Evolutionary conservation across 2,888 invertebrate genomes (phyloP), one percentile per base, ranked within the genome.

Genomic region (Charanyca ferruginea): DNA sequence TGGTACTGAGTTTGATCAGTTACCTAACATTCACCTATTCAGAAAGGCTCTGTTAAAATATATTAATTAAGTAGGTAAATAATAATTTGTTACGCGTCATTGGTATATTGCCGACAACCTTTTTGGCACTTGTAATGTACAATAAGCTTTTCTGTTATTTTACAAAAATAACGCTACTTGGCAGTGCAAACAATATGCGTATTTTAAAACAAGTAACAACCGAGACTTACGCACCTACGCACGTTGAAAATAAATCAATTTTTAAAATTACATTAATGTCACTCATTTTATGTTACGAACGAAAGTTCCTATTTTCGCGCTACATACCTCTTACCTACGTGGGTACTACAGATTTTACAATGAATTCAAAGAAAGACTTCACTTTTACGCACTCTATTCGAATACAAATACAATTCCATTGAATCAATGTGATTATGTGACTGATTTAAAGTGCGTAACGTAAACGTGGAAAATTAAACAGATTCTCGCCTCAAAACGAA

Each of bases 101-200:
- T 16, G 53, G 18, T 48, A 51, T 51, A 38, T 64, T 71, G 54
- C 23, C 58, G 49, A 64, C 58, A 51, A 54, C 54, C 49, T 55
- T 71, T 73, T 73, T 73, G 73, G 73, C 77, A 73, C 73, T 41
- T 55, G 72, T 38, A 11, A 64, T 70, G 55, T 75, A 76, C 51
- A 63, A 45, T 49, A 63, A 70, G 71, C 63, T 76, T 76, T 66
- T 71, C 62, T 67, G 67, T 63, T 78, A 76, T 67, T 67, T 64
- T 65, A 65, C 62, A 76, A 68, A 74, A 79, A 68, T 79, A 68
- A 60, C 68, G 54, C 63, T 45, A 60, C 63, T 76, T 76, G 76
- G 76, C 76, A 74, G 51, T 48, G 74, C 63, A 74, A 67, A 70
- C 49, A 75, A 35, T 60, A 64, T 61, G 51, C 79, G 71, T 58